Conservation (phyloP, 2,888 invertebrate species). For the Drosophila recens region DNA sequence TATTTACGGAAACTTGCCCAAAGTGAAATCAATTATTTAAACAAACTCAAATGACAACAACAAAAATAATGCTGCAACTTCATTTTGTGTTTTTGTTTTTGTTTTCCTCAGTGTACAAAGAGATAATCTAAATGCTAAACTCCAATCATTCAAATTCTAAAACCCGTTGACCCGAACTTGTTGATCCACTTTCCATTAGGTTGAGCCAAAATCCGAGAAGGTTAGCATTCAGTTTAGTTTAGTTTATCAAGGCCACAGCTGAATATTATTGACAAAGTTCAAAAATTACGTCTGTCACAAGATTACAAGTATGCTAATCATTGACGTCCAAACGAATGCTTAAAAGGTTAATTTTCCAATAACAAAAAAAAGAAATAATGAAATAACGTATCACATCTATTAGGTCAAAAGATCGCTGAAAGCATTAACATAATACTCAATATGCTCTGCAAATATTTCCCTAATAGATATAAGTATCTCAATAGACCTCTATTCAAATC, state of each 20-base stretch:
- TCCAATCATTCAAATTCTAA: slow-evolving; percentile 42
- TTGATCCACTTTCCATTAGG: slow-evolving; percentile 49
- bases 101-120: slow-evolving; percentile 23
- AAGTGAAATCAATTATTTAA: not conserved
- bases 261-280: slow-evolving; percentile 39
- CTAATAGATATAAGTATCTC: slow-evolving; percentile 2
- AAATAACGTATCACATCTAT: slow-evolving; percentile 15
- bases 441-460: slow-evolving; percentile 1
- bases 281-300: slow-evolving; percentile 36
- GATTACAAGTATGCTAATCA: slow-evolving; percentile 47
- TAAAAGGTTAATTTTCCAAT: slow-evolving; percentile 14
- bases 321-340: slow-evolving; percentile 24
- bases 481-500: slow-evolving; percentile 13
- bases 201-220: slow-evolving; percentile 26
- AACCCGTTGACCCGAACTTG: slow-evolving; percentile 63
- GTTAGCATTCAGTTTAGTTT: slow-evolving; percentile 33
- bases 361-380: not conserved
- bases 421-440: slow-evolving; percentile 29
- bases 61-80: not conserved
- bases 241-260: slow-evolving; percentile 38
- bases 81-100: not conserved
- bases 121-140: slow-evolving; percentile 24
- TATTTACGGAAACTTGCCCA: not conserved
- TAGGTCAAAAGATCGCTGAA: slow-evolving; percentile 40
- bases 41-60: not conserved